Evolutionary conservation across 2,888 invertebrate genomes (phyloP).

Genomic region (Quadriops clusia): DNA sequence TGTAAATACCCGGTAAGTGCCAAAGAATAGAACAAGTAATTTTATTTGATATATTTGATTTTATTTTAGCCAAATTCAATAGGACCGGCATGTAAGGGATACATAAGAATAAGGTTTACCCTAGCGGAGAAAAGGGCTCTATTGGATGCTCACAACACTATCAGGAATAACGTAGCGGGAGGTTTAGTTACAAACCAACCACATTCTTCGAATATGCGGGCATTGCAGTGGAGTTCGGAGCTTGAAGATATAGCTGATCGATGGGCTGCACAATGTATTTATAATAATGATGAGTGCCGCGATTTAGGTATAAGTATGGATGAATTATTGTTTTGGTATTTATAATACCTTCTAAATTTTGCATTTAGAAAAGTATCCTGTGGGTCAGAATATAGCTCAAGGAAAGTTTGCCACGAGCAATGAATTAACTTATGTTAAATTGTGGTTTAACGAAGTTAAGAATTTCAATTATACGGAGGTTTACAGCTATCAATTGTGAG

Average conservation of each 20-base stretch:
- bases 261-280: conserved; percentile 37
- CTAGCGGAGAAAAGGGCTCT: conserved; percentile 30
- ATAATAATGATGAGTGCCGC: conserved; percentile 33
- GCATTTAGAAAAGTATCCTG: conserved; percentile 30
- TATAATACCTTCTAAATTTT: not conserved
- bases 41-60: not conserved
- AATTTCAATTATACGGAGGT: conserved; percentile 22
- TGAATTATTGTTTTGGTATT: conserved; percentile 1
- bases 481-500: conserved; percentile 20
- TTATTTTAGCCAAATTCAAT: conserved; percentile 12
- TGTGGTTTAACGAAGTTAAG: conserved; percentile 34
- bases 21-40: not conserved
- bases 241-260: conserved; percentile 33
- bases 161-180: conserved; percentile 32
- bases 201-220: conserved; percentile 31
- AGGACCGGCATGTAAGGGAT: conserved; percentile 24
- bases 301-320: conserved; percentile 23
- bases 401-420: conserved; percentile 27
- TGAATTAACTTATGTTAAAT: conserved; percentile 22
- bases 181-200: conserved; percentile 33
- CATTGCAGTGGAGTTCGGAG: conserved; percentile 35
- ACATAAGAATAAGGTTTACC: conserved; percentile 25
- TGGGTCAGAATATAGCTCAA: conserved; percentile 35
- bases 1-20: conserved; percentile 22
- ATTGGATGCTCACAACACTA: conserved; percentile 35